Conservation (phyloP, 2,888 invertebrate genomes). For the Epsilonema sp. region DNA sequence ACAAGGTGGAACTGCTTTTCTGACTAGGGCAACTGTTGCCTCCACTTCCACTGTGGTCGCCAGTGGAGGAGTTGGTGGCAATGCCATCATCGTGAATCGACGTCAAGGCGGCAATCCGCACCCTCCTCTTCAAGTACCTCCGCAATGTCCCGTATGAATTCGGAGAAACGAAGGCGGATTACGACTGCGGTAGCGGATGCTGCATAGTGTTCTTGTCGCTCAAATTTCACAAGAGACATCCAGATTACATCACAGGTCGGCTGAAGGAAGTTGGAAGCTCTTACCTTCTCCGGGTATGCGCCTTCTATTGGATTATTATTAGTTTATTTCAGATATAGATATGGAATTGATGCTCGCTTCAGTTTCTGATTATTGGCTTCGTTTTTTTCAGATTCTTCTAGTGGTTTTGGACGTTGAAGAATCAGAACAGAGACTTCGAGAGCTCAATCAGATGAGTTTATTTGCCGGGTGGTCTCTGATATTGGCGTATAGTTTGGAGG, state of each 20-base stretch:
- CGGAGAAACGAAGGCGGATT: slow-evolving; percentile 19
- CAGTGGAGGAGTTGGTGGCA: too few species aligned
- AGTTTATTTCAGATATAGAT: too few species aligned
- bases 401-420: slow-evolving; percentile 20
- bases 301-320: too few species aligned
- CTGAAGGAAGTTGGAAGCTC: slow-evolving; percentile 15
- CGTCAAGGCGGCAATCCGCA: slow-evolving; percentile 18
- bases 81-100: not conserved
- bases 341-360: too few species aligned
- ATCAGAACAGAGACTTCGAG: slow-evolving; percentile 18
- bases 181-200: slow-evolving; percentile 18
- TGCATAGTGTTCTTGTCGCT: slow-evolving; percentile 19
- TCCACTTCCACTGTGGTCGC: too few species aligned
- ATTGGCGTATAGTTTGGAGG: slow-evolving; percentile 20
- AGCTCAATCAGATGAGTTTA: slow-evolving; percentile 22
- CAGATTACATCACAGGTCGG: slow-evolving; percentile 21
- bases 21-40: too few species aligned
- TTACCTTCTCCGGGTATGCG: slow-evolving; percentile 6
- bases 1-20: too few species aligned
- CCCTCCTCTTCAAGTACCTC: slow-evolving; percentile 23
- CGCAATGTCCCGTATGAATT: slow-evolving; percentile 25
- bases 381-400: slow-evolving; percentile 18
- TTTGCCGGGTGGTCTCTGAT: slow-evolving; percentile 20
- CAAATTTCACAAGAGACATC: slow-evolving; percentile 21
- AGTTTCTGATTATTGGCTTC: too few species aligned